Evolutionary conservation across 1,140 invertebrate species (phyloP), one percentile per base, ranked within the genome.

Genomic region (Megalopta genalis): DNA sequence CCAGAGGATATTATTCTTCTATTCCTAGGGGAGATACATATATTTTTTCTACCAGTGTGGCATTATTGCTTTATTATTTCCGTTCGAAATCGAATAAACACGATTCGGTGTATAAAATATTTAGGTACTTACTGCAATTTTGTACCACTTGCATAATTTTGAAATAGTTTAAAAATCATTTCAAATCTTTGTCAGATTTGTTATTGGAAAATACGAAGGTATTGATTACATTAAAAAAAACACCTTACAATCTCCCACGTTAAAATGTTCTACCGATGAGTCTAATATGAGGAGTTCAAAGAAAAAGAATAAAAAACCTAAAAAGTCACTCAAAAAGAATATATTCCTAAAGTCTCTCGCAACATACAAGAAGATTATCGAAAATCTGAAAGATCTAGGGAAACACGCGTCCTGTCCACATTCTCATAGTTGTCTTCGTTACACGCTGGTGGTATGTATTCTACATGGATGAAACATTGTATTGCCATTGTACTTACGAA

Each of bases 21-120:
- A 90, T 97, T 78, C 93, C 93, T 42, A 90, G 95, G 88, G 96
- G 96, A 27, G 95, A 96, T 91, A 94, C 95, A 49, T 91, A 94
- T 25, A 95, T 96, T 72, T 96, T 96, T 92, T 93, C 94, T 9
- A 72, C 87, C 14, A 95, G 95, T 65, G 94, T 95, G 82, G 92
- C 95, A 54, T 86, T 93, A 16, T 89, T 96, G 63, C 84, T 96
- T 2, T 95, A 95, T 80, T 93, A 94, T 39, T 96, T 93, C 86
- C 94, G 94, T 68, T 91, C 92, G 27, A 94, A 92, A 80, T 81
- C 82, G 12, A 88, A 88, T 62, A 93, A 93, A 67, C 90, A 91
- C 59, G 95, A 96, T 90, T 94, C 95, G 39, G 94, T 96, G 85
- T 96, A 95, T 90, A 94, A 93, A 77, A 91, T 96, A 72, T 89